These are phyloP conservation scores for Octomys mimax DNA, from an alignment of 2,797 vertebrate genomes.

Conservation along the genomic window DNA sequence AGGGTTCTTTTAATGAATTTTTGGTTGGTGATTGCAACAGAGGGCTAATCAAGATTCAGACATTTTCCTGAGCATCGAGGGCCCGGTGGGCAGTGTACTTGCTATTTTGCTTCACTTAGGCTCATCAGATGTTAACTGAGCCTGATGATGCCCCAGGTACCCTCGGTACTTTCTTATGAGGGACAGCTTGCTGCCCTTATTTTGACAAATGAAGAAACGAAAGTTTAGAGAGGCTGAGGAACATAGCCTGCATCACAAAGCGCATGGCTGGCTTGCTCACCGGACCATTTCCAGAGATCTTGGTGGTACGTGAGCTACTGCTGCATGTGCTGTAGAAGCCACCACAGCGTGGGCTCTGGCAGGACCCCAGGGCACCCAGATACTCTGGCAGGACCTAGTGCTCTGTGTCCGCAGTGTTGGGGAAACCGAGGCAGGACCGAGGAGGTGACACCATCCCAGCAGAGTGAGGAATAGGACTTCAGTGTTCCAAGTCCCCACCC, in stretches of 20 bases:
- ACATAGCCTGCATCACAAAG: neutral
- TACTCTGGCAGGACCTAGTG: neutral
- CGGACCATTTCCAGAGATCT: neutral
- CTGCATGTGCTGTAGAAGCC: neutral
- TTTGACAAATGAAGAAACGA: neutral
- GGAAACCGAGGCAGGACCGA: neutral
- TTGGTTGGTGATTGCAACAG: neutral
- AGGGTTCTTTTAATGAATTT: neutral
- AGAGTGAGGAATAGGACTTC: slow-evolving; percentile 19
- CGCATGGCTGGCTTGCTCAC: neutral
- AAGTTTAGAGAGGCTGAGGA: neutral
- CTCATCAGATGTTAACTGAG: neutral
- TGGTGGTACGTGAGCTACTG: neutral
- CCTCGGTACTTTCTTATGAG: neutral
- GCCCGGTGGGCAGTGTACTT: neutral
- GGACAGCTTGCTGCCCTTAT: neutral
- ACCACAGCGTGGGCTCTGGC: neutral
- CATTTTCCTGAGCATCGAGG: neutral
- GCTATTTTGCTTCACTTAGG: neutral
- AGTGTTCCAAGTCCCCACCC: slow-evolving; percentile 74
- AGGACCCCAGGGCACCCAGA: neutral
- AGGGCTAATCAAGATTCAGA: neutral
- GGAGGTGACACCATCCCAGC: neutral
- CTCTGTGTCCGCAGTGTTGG: neutral
- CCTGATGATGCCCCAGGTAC: neutral